Evolutionary conservation across 35 echinoderm and acorn worm species (phyloP).

Genomic region (Diadema setosum): DNA sequence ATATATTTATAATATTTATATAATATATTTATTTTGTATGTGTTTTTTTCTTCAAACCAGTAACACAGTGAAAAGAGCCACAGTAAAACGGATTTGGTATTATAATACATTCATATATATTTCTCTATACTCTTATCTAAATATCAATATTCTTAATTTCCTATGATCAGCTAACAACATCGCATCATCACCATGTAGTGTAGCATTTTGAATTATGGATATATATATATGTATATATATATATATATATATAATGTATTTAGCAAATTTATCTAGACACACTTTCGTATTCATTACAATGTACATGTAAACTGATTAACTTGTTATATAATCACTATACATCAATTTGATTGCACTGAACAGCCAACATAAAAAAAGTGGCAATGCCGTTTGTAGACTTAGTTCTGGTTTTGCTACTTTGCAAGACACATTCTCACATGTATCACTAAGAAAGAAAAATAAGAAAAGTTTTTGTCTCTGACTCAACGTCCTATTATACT

Average conservation of each 20-base stretch:
- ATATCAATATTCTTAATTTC: constrained; percentile 4
- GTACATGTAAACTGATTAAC: background rate
- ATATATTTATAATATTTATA: constrained; percentile 35
- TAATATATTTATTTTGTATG: constrained; percentile 8
- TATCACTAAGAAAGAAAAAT: background rate
- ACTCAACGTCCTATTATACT: too few species aligned
- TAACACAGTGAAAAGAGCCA: background rate
- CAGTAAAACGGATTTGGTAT: constrained; percentile 7
- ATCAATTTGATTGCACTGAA: background rate
- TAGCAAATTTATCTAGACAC: background rate
- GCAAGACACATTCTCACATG: background rate
- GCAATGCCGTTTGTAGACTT: background rate
- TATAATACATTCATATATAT: constrained; percentile 32
- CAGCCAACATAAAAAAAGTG: background rate
- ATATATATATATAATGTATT: background rate
- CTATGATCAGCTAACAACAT: background rate
- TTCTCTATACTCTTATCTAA: constrained; percentile 11
- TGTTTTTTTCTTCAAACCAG: background rate
- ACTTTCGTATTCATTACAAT: background rate
- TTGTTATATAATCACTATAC: constrained; percentile 9
- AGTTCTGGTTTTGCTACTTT: background rate
- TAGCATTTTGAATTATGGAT: background rate
- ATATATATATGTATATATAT: background rate
- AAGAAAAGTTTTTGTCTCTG: background rate
- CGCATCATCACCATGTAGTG: background rate